Percentiles rank a stretch among this genome's conserved stretches.
Conservation (phyloP, 1,140 invertebrate genomes). For the Heterodera carotae region DNA sequence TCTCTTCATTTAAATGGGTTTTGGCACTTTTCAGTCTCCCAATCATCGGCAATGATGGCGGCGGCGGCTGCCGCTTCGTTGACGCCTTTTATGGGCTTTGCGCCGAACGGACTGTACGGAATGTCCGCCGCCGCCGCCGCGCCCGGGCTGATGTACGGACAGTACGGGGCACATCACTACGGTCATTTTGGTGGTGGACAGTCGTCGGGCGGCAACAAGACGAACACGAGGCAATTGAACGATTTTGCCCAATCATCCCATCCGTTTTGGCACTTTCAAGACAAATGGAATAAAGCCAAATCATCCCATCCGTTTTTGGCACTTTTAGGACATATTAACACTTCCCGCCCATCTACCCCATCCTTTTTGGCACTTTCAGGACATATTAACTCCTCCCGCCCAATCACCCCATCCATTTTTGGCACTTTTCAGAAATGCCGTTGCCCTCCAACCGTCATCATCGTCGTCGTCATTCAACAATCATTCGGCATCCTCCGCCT, state of each 20-base stretch:
- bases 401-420: too few species aligned
- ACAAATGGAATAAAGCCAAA: too few species aligned
- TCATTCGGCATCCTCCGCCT: background rate
- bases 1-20: too few species aligned
- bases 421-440: background rate
- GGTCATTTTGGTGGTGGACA: background rate
- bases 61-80: slow-evolving; percentile 5
- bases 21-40: background rate
- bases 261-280: too few species aligned
- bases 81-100: slow-evolving; percentile 19
- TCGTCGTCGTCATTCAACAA: background rate
- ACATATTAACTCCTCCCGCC: too few species aligned
- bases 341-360: too few species aligned
- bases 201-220: background rate
- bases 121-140: slow-evolving; percentile 5
- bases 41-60: slow-evolving; percentile 23
- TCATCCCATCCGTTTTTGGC: background rate
- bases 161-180: slow-evolving; percentile 11
- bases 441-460: background rate
- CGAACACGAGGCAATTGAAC: background rate
- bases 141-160: slow-evolving; percentile 10
- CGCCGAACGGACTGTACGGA: slow-evolving; percentile 18
- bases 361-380: too few species aligned
- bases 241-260: background rate
- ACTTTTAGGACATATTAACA: background rate